Evolutionary conservation across 2,113 vertebrate genomes (phyloP), one percentile per base, ranked within the genome.

Genomic region (Tragelaphus buxtoni): DNA sequence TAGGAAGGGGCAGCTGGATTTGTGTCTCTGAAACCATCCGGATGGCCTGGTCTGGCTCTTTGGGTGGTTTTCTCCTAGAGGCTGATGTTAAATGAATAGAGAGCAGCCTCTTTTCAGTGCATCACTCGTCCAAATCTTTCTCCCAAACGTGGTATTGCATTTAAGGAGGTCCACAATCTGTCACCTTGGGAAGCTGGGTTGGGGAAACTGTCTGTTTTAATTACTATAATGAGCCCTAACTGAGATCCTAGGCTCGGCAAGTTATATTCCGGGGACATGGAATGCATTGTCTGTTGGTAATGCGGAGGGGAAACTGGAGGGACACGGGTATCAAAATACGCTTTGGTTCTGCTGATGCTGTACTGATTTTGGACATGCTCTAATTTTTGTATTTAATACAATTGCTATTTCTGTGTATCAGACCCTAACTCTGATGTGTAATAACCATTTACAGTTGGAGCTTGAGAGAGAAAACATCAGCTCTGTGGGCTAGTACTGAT

Each of bases 1-100:
- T 98, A 94, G 97, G 98, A 97, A 98, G 97, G 98, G 98, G 98
- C 99, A 97, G 98, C 96, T 96, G 83, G 97, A 96, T 98, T 98
- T 98, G 98, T 98, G 97, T 98, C 96, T 96, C 97, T 98, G 98
- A 98, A 98, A 98, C 96, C 97, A 98, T 98, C 97, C 65, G 94
- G 96, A 82, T 94, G 96, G 97, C 98, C 92, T 58, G 47, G 6
- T 95, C 96, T 96, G 61, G 85, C 88, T 94, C 88, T 84, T 16
- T 11, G 90, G 91, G 56, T 77, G 90, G 53, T 80, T 83, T 96
- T 97, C 79, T 88, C 96, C 96, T 95, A 92, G 95, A 96, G 97
- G 88, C 98, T 98, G 97, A 97, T 97, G 97, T 94, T 96, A 88
- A 94, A 96, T 98, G 96, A 98, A 98, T 69, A 69, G 83, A 94